These are phyloP conservation scores for Lycaon pictus DNA, from an alignment of 2,113 vertebrate genomes.

Conservation along the genomic window DNA sequence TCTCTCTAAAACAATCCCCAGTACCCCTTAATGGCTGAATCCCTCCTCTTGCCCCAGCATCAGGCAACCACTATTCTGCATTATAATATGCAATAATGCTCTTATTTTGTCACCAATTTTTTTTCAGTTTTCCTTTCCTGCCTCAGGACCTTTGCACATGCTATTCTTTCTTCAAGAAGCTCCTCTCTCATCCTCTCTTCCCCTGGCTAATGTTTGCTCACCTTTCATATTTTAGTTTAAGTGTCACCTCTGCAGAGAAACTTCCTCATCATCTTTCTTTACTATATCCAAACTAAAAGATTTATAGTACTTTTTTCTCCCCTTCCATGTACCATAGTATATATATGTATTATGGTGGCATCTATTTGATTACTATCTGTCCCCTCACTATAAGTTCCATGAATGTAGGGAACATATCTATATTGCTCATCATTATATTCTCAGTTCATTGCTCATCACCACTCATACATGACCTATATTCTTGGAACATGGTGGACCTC, in stretches of 20 bases:
- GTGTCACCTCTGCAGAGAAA: background rate
- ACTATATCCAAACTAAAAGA: background rate
- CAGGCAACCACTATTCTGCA: background rate
- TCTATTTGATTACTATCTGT: background rate
- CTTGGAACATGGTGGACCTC: background rate
- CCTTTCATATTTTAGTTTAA: background rate
- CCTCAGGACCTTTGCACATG: background rate
- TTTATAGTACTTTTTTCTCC: background rate
- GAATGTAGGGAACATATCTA: background rate
- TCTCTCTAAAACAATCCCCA: background rate
- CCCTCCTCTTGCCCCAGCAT: too few species aligned
- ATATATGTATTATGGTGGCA: background rate
- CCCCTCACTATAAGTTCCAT: background rate
- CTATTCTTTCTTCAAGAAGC: background rate
- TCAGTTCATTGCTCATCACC: background rate
- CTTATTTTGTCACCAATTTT: background rate
- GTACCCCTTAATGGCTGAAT: rapidly evolving
- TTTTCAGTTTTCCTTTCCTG: background rate
- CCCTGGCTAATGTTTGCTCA: background rate
- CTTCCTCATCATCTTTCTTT: background rate
- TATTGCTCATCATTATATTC: background rate
- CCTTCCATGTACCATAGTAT: background rate
- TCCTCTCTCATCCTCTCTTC: background rate
- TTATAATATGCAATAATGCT: background rate
- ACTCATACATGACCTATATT: background rate